Percentiles rank a stretch among this genome's conserved stretches.
Conservation (phyloP, 2,113 vertebrate species). For the Sphyrna mokarran region DNA sequence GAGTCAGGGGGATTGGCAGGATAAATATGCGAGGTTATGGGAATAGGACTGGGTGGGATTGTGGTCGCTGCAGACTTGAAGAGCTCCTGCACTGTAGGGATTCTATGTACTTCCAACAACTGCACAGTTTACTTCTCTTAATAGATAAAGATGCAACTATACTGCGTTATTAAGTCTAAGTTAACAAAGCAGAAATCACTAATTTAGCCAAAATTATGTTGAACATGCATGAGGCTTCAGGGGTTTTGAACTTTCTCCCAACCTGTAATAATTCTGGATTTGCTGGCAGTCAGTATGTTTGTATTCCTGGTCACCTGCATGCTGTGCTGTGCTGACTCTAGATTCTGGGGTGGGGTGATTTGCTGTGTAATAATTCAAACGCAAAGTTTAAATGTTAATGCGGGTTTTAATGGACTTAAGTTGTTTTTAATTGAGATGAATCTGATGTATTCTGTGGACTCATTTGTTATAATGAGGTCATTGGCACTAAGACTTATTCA, state of each 20-base stretch:
- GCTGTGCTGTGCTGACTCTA: background rate
- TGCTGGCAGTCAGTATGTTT: background rate
- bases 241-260: background rate
- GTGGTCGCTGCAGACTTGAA: too few species aligned
- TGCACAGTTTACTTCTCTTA: background rate
- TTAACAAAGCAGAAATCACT: background rate
- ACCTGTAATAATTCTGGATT: background rate
- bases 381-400: background rate
- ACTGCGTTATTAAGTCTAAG: background rate
- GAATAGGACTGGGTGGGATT: too few species aligned
- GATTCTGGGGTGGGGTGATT: background rate
- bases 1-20: too few species aligned
- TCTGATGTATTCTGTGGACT: background rate
- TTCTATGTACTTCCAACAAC: background rate
- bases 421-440: background rate
- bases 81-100: too few species aligned
- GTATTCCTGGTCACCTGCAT: background rate
- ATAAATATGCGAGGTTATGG: too few species aligned
- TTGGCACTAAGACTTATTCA: background rate
- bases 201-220: background rate
- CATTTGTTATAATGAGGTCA: background rate
- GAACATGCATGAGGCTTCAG: background rate
- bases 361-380: background rate
- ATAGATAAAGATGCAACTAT: background rate
- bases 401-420: background rate